These are phyloP conservation scores for Distichodus sexfasciatus DNA, from an alignment of 2,797 vertebrate genomes.

Conservation along the genomic window DNA sequence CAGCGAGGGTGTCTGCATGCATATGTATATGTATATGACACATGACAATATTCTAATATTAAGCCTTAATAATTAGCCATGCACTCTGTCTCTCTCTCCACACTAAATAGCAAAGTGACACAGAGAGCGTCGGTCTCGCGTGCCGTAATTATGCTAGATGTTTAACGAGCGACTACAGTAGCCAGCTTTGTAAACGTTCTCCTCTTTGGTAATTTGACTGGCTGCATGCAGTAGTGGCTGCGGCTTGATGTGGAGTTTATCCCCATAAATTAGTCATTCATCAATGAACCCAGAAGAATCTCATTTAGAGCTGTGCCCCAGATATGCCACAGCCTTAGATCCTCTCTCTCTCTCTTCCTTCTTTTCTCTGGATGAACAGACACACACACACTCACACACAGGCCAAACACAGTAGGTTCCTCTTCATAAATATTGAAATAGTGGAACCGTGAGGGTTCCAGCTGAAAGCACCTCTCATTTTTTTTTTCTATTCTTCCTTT, in stretches of 20 bases:
- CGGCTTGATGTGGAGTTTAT: conserved; percentile 60
- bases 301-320: conserved; percentile 38
- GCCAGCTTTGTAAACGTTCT: conserved; percentile 8
- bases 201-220: conserved; percentile 14
- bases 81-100: not conserved
- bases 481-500: conserved; percentile 66
- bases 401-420: conserved; percentile 65
- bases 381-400: conserved; percentile 8
- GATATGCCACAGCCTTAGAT: conserved; percentile 23
- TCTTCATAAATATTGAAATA: conserved; percentile 79
- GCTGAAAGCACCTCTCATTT: conserved; percentile 76
- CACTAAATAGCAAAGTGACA: not conserved
- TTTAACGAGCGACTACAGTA: not conserved
- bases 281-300: conserved; percentile 66
- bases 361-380: conserved; percentile 20
- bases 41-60: too few species aligned
- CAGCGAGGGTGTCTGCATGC: too few species aligned
- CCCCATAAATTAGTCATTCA: conserved; percentile 74
- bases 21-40: too few species aligned
- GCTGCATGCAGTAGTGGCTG: conserved; percentile 44
- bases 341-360: not conserved
- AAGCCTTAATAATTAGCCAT: not conserved
- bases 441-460: conserved; percentile 72
- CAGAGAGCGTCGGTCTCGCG: not conserved
- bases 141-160: conserved; percentile 1